These are phyloP conservation scores for Melikaiella ostensackeni DNA, from an alignment of 2,888 invertebrate genomes.

Conservation along the genomic window DNA sequence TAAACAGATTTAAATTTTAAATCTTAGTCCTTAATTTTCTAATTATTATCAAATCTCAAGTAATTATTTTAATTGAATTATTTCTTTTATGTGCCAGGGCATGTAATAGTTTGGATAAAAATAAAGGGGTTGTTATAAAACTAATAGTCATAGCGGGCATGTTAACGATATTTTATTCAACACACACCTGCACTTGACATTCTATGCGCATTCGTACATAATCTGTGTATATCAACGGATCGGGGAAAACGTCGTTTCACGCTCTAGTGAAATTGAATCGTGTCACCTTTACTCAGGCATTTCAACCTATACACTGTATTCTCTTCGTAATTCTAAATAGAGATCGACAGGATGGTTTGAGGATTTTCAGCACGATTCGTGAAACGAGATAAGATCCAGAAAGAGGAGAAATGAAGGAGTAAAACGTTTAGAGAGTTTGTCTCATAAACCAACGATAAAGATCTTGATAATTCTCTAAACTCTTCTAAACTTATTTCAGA, in stretches of 20 bases:
- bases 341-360: constrained; percentile 11
- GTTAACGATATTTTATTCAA: background rate
- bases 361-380: background rate
- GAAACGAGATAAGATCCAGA: background rate
- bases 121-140: background rate
- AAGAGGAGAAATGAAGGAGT: background rate
- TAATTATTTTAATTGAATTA: too few species aligned
- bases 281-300: constrained; percentile 19
- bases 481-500: too few species aligned
- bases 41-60: too few species aligned
- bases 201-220: background rate
- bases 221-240: constrained; percentile 9
- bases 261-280: constrained; percentile 18
- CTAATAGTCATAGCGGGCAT: background rate
- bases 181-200: background rate
- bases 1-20: too few species aligned
- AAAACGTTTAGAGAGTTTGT: background rate
- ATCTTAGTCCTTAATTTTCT: too few species aligned
- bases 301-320: background rate
- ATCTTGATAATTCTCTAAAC: too few species aligned
- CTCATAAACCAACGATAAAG: background rate
- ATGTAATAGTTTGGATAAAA: too few species aligned
- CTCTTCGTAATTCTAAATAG: background rate
- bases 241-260: constrained; percentile 10
- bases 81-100: too few species aligned